A percentile compares a stretch with the other conserved stretches of the same genome.
Conservation (phyloP, 2,113 vertebrate species). For the Engraulis encrasicolus region DNA sequence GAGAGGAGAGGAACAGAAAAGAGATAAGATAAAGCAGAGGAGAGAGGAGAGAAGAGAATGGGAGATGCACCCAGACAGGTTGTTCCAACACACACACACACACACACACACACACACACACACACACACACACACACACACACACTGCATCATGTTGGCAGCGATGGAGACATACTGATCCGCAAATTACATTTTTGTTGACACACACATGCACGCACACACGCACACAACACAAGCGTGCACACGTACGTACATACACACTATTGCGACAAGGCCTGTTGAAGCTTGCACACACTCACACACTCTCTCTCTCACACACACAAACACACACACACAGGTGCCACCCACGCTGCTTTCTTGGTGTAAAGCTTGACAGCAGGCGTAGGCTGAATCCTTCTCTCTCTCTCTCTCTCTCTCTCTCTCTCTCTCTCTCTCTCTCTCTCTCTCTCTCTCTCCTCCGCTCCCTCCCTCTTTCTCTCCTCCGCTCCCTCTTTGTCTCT, state of each 20-base stretch:
- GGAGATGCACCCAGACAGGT: no score
- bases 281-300: background rate
- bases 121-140: no score
- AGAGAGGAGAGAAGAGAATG: no score
- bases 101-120: no score
- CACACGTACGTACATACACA: no score
- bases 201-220: no score
- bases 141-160: no score
- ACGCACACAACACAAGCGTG: no score
- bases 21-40: no score
- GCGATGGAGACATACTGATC: background rate
- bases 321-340: slow-evolving; percentile 18
- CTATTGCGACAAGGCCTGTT: background rate
- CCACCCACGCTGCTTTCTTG: background rate
- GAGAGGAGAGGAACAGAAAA: no score
- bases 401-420: background rate
- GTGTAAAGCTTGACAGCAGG: background rate
- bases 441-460: background rate
- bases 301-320: background rate
- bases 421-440: background rate
- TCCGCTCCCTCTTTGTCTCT: background rate
- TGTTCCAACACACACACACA: no score
- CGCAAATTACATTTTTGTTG: no score
- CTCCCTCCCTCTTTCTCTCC: background rate
- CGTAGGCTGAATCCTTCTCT: background rate